Percentiles rank a stretch among this genome's conserved stretches.
Conservation (phyloP, 1,140 invertebrate species). For the Diabrotica virgifera region DNA sequence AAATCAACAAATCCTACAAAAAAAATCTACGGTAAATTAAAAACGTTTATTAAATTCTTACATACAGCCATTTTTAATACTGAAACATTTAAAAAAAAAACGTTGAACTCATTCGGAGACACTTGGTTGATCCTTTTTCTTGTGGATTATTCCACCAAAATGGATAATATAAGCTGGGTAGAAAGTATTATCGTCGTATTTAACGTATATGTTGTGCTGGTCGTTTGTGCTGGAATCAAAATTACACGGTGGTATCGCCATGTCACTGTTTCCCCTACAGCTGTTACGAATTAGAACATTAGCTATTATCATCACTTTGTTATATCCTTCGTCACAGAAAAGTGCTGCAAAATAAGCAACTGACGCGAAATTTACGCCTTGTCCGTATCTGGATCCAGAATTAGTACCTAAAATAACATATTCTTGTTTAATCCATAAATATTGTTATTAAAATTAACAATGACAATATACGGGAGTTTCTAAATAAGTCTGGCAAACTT, state of each 20-base stretch:
- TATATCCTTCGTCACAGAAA: conserved; percentile 1
- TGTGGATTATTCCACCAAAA: conserved; percentile 1
- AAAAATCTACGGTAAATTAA: too few species aligned
- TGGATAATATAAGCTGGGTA: conserved; percentile 7
- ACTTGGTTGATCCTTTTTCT: neutral
- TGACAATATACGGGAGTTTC: too few species aligned
- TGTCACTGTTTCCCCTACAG: neutral
- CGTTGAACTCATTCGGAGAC: too few species aligned
- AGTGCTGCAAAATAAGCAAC: conserved; percentile 6
- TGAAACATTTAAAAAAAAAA: too few species aligned
- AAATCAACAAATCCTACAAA: too few species aligned
- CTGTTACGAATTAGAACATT: neutral
- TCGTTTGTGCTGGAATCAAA: conserved; percentile 4
- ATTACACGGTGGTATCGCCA: neutral
- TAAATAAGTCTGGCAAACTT: too few species aligned
- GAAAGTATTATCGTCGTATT: conserved; percentile 12
- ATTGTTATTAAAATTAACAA: too few species aligned
- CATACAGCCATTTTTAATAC: too few species aligned
- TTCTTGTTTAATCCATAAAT: neutral
- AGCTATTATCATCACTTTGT: conserved; percentile 6
- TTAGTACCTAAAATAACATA: neutral
- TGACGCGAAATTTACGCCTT: conserved; percentile 7
- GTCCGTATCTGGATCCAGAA: neutral
- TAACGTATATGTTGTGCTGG: neutral
- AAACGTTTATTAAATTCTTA: too few species aligned